Evolutionary conservation across 2,888 invertebrate species (phyloP), one percentile per base, ranked within the genome.

Genomic region (Calameuta idolon): DNA sequence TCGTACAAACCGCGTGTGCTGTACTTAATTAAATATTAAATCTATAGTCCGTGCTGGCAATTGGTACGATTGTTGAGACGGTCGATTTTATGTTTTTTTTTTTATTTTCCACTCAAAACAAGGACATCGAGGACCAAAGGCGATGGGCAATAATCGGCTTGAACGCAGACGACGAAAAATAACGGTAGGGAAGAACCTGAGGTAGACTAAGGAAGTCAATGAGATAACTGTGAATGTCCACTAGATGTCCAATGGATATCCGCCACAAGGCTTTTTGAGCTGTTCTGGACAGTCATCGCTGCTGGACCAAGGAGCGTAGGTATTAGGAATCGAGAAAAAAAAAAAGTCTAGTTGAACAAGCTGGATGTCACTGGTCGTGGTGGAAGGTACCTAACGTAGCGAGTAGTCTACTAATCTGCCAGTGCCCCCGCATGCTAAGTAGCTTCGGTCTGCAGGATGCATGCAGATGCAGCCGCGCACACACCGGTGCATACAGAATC

Each of bases 401-500:
- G 55, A 55, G 55, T 55, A 55, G 55, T 55, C 55, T 23, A 55
- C 55, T 55, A 55, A 55, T 55, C 55, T 55, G 55, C 55, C 55
- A 55, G 55, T 55, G 55, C 55, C 55, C 55, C 55, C 9, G 55
- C 55, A 55, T 55, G 23, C 55, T 55, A 55, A 55, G 55, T 23
- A 74, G 33, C 30, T 74, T 35, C 74, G 23, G 33, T n/a, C 74
- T 34, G 74, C 74, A 35, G 74, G 55, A 55, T 55, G 55, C 55
- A 55, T 55, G 55, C 55, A 40, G 55, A 55, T 55, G 55, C 55
- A 55, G 15, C 55, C 1, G 55, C 55, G 55, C 23, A 2, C 55
- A 55, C 55, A 55, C 55, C 55, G 55, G 55, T 55, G 55, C 55
- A 55, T 55, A 23, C 55, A 23, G 55, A 55, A 55, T 23, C 23